A percentile compares a stretch with the other conserved stretches of the same genome.
These are phyloP conservation scores for Autographa pulchrina DNA, from an alignment of 2,888 invertebrate species.

Conservation along the genomic window DNA sequence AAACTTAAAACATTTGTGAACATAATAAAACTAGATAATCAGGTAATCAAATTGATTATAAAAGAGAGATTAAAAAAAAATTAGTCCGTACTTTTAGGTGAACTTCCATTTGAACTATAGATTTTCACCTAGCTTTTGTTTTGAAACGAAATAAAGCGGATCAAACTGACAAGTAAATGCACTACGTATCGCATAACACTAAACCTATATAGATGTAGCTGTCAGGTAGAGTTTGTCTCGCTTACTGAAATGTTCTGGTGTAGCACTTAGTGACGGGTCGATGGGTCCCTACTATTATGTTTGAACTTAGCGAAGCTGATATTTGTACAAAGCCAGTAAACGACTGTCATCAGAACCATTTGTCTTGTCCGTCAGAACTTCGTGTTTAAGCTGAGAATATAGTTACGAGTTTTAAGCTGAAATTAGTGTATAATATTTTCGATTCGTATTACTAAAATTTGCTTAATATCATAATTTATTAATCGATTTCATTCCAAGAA, in stretches of 20 bases:
- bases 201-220: background rate
- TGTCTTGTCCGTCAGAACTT: background rate
- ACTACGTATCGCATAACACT: background rate
- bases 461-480: too few relatives aligned
- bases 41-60: too few relatives aligned
- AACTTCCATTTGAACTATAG: too few relatives aligned
- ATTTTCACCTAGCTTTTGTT: background rate
- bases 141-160: background rate
- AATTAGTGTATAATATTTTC: too few relatives aligned
- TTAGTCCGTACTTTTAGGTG: too few relatives aligned
- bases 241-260: constrained; percentile 5
- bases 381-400: background rate
- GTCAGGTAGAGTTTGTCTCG: constrained; percentile 5
- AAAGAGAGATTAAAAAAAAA: too few relatives aligned
- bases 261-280: constrained; percentile 7
- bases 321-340: background rate
- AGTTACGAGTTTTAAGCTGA: background rate
- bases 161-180: constrained; percentile 3
- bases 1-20: too few relatives aligned
- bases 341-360: constrained; percentile 1
- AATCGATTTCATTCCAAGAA: too few relatives aligned
- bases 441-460: too few relatives aligned
- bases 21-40: too few relatives aligned
- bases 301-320: constrained; percentile 1
- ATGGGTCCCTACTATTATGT: constrained; percentile 7